Base-by-base conservation (phyloP, 1,140 invertebrate species). In the Drosophila jambulina region DNA sequence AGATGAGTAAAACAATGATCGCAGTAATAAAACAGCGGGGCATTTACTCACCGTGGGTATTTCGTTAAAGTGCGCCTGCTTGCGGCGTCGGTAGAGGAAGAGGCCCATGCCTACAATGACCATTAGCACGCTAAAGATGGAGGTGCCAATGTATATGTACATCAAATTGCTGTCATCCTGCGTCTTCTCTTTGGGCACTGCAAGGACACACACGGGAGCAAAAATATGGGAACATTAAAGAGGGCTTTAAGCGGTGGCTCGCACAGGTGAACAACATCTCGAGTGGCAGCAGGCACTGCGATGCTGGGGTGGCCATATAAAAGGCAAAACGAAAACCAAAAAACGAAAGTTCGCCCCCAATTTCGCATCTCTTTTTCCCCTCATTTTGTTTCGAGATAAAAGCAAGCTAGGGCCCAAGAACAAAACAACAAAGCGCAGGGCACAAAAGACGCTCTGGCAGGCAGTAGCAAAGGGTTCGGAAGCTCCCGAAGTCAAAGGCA, bases 331-430 rank as follows among this genome's bases (percentile, higher is more conserved):
- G 78, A 84, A 82, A 82, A 91, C 81, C 40, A 91, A 91, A 91
- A 87, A 91, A 91, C 79, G 88, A 91, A 91, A 91, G 88, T 91
- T 91, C 88, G 91, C 79, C 88, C 88, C 88, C 90, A 91, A 91
- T 91, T 91, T 88, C 42, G 65, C 69, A 91, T 85, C 67, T 74
- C 72, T 85, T 83, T 83, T 76, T 88, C 42, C 54, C 38, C 65
- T 38, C 46, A 53, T 76, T 76, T 53, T 63, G 43, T 74, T 64
- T 61, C 67, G 45, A 83, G 84, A 87, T 87, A 88, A 88, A 87
- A 87, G 74, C 34, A 59, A 75, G 70, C 80, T 75, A 67, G 59
- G 58, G 48, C 69, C 76, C 43, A 87, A 81, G 72, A 84, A 84
- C 70, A 83, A 82, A 76, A 83, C 70, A 79, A 79, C 80, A 83